Evolutionary conservation across 1,140 invertebrate species (phyloP).

Genomic region (Trichonephila clavipes): DNA sequence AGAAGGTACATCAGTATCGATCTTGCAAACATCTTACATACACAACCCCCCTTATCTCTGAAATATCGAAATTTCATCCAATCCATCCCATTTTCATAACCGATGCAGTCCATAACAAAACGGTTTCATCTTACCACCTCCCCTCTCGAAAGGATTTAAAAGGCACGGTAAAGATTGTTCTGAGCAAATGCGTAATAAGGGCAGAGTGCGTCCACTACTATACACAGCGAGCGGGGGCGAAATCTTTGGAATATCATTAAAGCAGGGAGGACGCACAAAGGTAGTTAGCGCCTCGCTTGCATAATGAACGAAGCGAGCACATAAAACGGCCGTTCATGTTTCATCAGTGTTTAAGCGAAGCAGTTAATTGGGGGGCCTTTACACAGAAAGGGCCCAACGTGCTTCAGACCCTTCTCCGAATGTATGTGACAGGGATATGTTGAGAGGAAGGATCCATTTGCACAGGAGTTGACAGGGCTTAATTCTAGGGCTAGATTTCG

Average conservation of each 20-base stretch:
- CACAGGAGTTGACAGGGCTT: not conserved
- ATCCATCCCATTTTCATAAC: not conserved
- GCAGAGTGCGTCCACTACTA: not conserved
- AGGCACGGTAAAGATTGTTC: not conserved
- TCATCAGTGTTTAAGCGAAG: constrained; percentile 70
- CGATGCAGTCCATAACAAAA: not conserved
- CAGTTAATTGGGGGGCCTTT: constrained; percentile 52
- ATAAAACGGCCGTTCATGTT: constrained; percentile 64
- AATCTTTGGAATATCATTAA: constrained; percentile 61
- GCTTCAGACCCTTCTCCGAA: not conserved
- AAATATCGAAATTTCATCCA: not conserved
- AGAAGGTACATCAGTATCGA: not conserved
- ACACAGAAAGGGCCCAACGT: constrained; percentile 50
- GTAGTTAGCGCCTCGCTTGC: constrained; percentile 66
- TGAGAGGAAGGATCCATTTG: not conserved
- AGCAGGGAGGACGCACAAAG: not conserved
- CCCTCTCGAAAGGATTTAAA: not conserved
- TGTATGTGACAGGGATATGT: not conserved
- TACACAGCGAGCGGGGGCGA: not conserved
- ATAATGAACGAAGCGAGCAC: constrained; percentile 63
- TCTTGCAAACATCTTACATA: not conserved
- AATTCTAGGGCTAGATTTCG: not conserved
- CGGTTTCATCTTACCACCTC: not conserved
- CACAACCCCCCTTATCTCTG: not conserved
- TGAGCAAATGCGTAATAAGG: constrained; percentile 1